These are phyloP conservation scores for Heliconius aoede DNA, from an alignment of 2,888 invertebrate species.

Conservation along the genomic window DNA sequence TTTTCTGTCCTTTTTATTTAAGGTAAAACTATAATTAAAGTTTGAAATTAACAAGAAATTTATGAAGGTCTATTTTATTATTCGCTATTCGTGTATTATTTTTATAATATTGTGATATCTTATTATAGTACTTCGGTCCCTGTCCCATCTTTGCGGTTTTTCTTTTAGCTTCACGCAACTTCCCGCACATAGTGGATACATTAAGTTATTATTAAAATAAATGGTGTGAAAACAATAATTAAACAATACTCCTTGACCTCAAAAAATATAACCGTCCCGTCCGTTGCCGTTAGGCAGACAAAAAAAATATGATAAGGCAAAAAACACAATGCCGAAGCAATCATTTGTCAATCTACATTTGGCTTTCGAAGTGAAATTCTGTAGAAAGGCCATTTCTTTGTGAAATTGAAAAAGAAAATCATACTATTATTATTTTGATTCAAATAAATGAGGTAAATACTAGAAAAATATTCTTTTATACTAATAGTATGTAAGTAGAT, in stretches of 20 bases:
- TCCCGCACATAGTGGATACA: too few species aligned
- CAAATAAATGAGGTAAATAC: neutral
- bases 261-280: neutral
- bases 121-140: too few species aligned
- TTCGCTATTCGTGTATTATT: neutral
- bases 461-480: neutral
- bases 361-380: neutral
- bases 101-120: too few species aligned
- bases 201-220: too few species aligned
- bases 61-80: neutral
- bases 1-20: slow-evolving; percentile 8
- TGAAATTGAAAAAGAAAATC: slow-evolving; percentile 2
- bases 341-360: slow-evolving; percentile 8
- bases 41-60: slow-evolving; percentile 5
- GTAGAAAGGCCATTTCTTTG: neutral
- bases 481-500: neutral
- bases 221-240: too few species aligned
- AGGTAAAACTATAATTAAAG: neutral
- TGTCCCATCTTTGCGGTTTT: too few species aligned
- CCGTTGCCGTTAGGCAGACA: neutral
- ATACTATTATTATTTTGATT: neutral
- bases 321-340: neutral
- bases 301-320: neutral
- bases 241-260: neutral
- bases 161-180: neutral